A percentile compares a stretch with the other conserved stretches of the same genome.
Conservation (phyloP, 2,888 invertebrate genomes). For the Drosophila ochracea region DNA sequence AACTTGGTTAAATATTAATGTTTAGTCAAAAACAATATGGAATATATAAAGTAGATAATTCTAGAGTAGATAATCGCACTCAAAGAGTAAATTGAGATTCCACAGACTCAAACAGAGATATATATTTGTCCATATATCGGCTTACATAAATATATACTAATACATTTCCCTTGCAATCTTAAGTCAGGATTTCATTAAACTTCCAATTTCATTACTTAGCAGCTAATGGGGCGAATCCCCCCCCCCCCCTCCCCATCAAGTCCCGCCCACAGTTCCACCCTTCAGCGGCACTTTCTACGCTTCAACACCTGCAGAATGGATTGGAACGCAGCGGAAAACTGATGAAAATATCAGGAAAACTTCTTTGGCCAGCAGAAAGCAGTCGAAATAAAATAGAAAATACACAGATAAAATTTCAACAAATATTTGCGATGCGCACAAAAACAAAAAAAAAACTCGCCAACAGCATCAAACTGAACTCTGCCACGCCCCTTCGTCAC, state of each 20-base stretch:
- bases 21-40: not conserved
- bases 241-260: too few relatives aligned
- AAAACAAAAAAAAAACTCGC: constrained; percentile 7
- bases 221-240: not conserved
- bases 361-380: constrained; percentile 28
- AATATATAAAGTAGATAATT: not conserved
- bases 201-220: constrained; percentile 11
- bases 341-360: constrained; percentile 59
- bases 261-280: not conserved
- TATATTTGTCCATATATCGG: not conserved
- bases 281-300: constrained; percentile 25
- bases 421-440: constrained; percentile 45
- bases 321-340: constrained; percentile 56
- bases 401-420: constrained; percentile 29
- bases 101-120: not conserved
- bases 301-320: constrained; percentile 64
- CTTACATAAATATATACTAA: not conserved
- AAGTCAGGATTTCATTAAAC: not conserved
- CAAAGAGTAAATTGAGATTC: not conserved
- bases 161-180: not conserved
- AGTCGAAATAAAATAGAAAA: constrained; percentile 1
- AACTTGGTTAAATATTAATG: not conserved
- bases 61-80: not conserved
- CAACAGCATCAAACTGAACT: constrained; percentile 45
- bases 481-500: not conserved